These are phyloP conservation scores for Yponomeuta plumbellus DNA, from an alignment of 2,888 invertebrate species.

Conservation along the genomic window DNA sequence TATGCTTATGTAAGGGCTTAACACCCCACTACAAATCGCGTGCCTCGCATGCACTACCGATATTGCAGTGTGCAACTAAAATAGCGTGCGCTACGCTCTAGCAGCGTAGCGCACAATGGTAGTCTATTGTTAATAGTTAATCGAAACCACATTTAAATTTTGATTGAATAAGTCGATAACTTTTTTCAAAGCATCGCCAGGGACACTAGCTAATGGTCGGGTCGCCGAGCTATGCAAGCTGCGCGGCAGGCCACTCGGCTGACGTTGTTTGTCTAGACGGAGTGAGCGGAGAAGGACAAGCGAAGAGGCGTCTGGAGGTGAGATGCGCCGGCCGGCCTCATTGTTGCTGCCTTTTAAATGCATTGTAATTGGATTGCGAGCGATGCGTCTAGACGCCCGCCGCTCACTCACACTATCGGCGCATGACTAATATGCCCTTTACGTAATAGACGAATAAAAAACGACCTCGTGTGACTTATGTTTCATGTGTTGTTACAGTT, in stretches of 20 bases:
- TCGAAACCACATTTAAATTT: no score
- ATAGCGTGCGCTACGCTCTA: no score
- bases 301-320: conserved; percentile 59
- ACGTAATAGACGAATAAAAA: conserved; percentile 15
- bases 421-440: conserved; percentile 18
- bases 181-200: no score
- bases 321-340: conserved; percentile 31
- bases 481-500: conserved; percentile 1
- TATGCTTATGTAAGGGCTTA: no score
- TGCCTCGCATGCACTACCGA: no score
- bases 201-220: no score
- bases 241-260: neutral
- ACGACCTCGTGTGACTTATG: conserved; percentile 15
- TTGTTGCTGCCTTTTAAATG: conserved; percentile 47
- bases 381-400: conserved; percentile 17
- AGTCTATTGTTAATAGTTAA: no score
- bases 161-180: no score
- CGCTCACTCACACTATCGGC: neutral
- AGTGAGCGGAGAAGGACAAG: conserved; percentile 34
- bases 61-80: no score
- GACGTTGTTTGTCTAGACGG: conserved; percentile 43
- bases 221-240: neutral
- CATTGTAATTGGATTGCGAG: conserved; percentile 34
- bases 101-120: no score
- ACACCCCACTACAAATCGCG: no score